Base-by-base conservation (phyloP, 1,140 invertebrate species). In the Hylyphantes graminicola region DNA sequence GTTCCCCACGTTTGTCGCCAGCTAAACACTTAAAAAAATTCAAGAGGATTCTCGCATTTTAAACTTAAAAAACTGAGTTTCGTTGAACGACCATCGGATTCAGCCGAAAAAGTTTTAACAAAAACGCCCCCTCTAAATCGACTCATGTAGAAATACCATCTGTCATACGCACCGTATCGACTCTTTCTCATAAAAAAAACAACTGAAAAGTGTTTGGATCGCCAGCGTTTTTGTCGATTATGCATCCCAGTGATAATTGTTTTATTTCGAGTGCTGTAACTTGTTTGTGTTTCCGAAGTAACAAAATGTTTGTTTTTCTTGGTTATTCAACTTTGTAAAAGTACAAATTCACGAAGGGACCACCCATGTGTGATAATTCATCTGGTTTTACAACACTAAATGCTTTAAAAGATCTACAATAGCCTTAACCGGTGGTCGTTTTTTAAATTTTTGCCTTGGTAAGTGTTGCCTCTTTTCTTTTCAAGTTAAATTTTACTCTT, bases 1-100 rank as follows among this genome's bases (percentile, higher is more conserved):
- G 35, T 8, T 68, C 13, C 51, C 65, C 9, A 85, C 88, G 54
- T 89, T 87, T 85, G 88, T 89, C 19, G 87, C 88, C 82, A 89
- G 89, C 86, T 89, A 87, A 85, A 85, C 64, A 19, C 15, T 15
- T 13, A 19, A 13, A n/a, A n/a, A 57, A 65, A 70, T 70, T 51
- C 12, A 10, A 19, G 8, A 57, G 13, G 13, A 21, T 19, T 68
- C 65, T 50, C 51, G 13, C 65, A 48, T 68, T 68, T 67, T 48
- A 67, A 67, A 68, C 12, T 68, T 12, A 35, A 35, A n/a, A 35
- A 35, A 35, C n/a, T 12, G 12, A 7, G 13, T 17, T 17, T 70
- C 67, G 35, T 65, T 54, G 51, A 72, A 80, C 78, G 78, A 80
- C 78, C 78, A 80, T 80, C 78, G 61, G n/a, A 35, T 68, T 50